phyloP scores from a whole-genome alignment of 1,140 invertebrate species.

The Mamestra configurata region DNA sequence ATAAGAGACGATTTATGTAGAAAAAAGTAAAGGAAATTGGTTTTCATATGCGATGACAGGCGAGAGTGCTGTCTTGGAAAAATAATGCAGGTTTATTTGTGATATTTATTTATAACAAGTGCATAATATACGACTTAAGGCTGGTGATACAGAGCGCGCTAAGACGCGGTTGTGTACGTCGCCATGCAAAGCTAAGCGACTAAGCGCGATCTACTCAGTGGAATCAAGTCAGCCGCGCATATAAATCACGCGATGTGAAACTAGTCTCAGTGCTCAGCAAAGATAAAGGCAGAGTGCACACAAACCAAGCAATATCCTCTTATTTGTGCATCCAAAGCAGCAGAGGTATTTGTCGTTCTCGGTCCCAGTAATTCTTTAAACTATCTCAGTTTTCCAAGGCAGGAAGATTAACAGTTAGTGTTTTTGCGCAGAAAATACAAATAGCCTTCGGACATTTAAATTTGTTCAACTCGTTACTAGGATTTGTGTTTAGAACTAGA shows the following conservation, averaged over 20 bases:
- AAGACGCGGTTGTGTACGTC: not conserved
- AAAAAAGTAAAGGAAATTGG: slow-evolving; percentile 29
- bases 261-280: slow-evolving; percentile 9
- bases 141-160: not conserved
- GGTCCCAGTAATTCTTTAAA: slow-evolving; percentile 26
- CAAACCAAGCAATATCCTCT: slow-evolving; percentile 31
- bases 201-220: not conserved
- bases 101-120: not conserved
- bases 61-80: not conserved
- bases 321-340: slow-evolving; percentile 19
- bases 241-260: slow-evolving; percentile 11
- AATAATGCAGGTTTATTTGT: not conserved
- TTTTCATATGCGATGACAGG: not conserved
- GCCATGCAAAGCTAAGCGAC: not conserved
- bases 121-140: not conserved
- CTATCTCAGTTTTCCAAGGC: slow-evolving; percentile 42
- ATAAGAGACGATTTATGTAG: slow-evolving; percentile 18
- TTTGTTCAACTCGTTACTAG: slow-evolving; percentile 48
- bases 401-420: slow-evolving; percentile 48
- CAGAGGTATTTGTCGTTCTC: slow-evolving; percentile 15
- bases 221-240: slow-evolving; percentile 4
- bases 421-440: slow-evolving; percentile 40
- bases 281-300: slow-evolving; percentile 8
- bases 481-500: slow-evolving; percentile 45
- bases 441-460: slow-evolving; percentile 48